These are phyloP conservation scores for Pogonomyrmex californicus DNA, from an alignment of 1,140 invertebrate genomes.

Conservation along the genomic window DNA sequence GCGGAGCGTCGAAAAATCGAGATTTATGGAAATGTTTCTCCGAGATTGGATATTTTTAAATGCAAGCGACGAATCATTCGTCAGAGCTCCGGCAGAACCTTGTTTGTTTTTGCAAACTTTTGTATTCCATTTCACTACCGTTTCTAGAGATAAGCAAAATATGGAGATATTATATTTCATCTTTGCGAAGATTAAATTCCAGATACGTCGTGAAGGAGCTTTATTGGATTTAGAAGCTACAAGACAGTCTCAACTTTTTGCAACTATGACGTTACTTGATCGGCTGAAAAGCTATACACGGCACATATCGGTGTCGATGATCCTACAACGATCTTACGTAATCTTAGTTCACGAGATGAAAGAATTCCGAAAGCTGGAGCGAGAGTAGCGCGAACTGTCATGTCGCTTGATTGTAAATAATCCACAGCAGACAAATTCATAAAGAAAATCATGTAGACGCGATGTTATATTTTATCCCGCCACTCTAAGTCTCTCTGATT, in stretches of 20 bases:
- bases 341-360: slow-evolving; percentile 65
- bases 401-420: background rate
- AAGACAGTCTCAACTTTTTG: slow-evolving; percentile 20
- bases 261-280: slow-evolving; percentile 43
- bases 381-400: slow-evolving; percentile 62
- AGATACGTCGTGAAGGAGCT: slow-evolving; percentile 15
- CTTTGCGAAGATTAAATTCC: slow-evolving; percentile 49
- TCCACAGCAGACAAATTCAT: background rate
- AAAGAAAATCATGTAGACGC: slow-evolving; percentile 2
- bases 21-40: slow-evolving; percentile 49
- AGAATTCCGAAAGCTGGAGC: slow-evolving; percentile 57
- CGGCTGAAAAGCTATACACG: slow-evolving; percentile 23
- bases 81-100: background rate
- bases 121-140: background rate
- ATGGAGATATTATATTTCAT: slow-evolving; percentile 9
- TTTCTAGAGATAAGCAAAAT: background rate
- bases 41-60: slow-evolving; percentile 49
- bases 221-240: slow-evolving; percentile 55
- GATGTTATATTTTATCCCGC: background rate
- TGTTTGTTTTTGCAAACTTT: slow-evolving; percentile 13
- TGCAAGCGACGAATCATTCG: slow-evolving; percentile 27
- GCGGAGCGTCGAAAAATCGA: slow-evolving; percentile 1
- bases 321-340: slow-evolving; percentile 8
- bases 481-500: background rate
- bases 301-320: too few species aligned